Conservation (phyloP, 2,113 vertebrate species). For the Suricata suricatta region DNA sequence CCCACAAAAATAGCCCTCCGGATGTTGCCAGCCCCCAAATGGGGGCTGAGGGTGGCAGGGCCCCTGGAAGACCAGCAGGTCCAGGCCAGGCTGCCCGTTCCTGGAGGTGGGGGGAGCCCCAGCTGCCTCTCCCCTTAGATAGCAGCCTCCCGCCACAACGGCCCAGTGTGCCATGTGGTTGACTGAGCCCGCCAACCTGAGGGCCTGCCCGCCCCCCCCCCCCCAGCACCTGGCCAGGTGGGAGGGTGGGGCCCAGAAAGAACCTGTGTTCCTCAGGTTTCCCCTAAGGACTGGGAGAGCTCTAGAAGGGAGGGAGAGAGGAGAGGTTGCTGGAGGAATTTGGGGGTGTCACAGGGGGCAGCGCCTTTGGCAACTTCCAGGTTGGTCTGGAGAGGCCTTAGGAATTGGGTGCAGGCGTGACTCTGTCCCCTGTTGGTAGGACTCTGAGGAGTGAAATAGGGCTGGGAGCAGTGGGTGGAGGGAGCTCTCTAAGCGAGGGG, state of each 20-base stretch:
- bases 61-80: not conserved
- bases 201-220: not conserved
- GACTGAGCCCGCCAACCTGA: conserved; percentile 25
- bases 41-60: not conserved
- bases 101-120: not conserved
- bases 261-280: conserved; percentile 25
- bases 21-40: not conserved
- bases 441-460: not conserved
- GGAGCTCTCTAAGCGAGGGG: not conserved
- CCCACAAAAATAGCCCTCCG: not conserved
- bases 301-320: not conserved
- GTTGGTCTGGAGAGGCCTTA: not conserved
- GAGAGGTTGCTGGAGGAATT: not conserved
- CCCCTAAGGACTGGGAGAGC: conserved; percentile 9
- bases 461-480: not conserved
- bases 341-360: not conserved
- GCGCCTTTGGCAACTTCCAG: not conserved
- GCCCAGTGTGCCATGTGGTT: conserved; percentile 58
- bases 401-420: not conserved
- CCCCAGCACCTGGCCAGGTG: conserved; percentile 75
- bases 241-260: conserved; percentile 51
- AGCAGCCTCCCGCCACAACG: not conserved
- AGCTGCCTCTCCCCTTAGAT: not conserved
- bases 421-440: conserved; percentile 12
- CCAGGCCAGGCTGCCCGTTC: not conserved